Percentiles rank a stretch among this genome's conserved stretches.
Conservation (phyloP, 1,140 invertebrate species). For the Plutomurus gul region DNA sequence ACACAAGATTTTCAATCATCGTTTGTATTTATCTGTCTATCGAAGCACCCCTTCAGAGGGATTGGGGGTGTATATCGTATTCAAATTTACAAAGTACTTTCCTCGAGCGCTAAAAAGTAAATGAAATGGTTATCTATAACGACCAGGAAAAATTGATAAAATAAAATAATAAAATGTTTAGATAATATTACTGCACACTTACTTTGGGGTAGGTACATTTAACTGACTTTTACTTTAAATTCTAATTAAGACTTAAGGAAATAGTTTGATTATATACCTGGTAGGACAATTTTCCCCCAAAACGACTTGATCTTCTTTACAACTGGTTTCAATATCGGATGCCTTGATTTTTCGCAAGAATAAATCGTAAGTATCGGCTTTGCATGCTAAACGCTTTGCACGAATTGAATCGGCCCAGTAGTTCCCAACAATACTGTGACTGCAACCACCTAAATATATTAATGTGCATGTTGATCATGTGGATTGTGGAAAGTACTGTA, state of each 20-base stretch:
- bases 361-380: background rate
- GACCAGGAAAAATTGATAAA: no score
- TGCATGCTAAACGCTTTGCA: background rate
- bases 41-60: no score
- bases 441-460: no score
- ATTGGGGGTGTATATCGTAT: background rate
- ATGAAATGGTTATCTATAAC: no score
- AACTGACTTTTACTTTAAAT: no score
- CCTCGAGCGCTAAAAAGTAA: slow-evolving; percentile 16
- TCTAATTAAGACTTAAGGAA: no score
- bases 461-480: background rate
- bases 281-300: background rate
- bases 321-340: background rate
- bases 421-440: background rate
- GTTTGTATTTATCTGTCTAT: no score
- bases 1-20: no score
- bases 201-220: no score
- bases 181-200: no score
- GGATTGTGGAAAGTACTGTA: background rate
- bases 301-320: background rate
- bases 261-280: no score
- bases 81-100: slow-evolving; percentile 1
- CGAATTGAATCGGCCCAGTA: slow-evolving; percentile 1
- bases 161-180: no score
- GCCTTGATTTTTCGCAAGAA: background rate